These are phyloP conservation scores for Parotocinclus haroldoi DNA, from an alignment of 2,797 vertebrate species.

Conservation along the genomic window DNA sequence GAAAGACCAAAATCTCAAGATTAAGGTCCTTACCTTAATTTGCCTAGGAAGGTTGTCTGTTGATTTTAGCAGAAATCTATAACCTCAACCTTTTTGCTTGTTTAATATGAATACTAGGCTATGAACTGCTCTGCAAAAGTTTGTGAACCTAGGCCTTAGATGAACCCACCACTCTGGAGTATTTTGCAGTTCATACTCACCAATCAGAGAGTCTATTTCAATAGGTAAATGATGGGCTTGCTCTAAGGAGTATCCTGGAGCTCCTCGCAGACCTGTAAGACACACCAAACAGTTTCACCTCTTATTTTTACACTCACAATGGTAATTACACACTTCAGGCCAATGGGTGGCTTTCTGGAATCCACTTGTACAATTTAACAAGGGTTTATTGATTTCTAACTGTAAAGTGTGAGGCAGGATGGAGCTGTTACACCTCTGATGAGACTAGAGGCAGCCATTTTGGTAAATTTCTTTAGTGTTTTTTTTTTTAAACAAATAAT, in stretches of 20 bases:
- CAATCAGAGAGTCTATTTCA: constrained; percentile 93
- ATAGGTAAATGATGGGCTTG: constrained; percentile 96
- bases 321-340: not conserved
- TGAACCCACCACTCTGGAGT: too few species aligned
- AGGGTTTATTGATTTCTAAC: constrained; percentile 42
- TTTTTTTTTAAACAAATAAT: too few species aligned
- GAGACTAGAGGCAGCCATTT: constrained; percentile 42
- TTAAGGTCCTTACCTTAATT: too few species aligned
- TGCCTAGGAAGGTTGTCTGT: too few species aligned
- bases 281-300: constrained; percentile 18
- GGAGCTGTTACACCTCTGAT: constrained; percentile 54
- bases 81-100: too few species aligned
- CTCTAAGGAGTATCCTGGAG: constrained; percentile 93
- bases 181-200: constrained; percentile 65
- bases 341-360: constrained; percentile 41
- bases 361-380: constrained; percentile 47
- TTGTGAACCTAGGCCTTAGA: too few species aligned
- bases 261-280: constrained; percentile 84
- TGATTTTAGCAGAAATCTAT: too few species aligned
- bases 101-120: too few species aligned
- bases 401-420: constrained; percentile 51
- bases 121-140: too few species aligned
- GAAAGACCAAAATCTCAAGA: too few species aligned
- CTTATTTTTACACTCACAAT: too few species aligned
- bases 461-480: constrained; percentile 10